Base-by-base conservation (phyloP, 2,797 vertebrate species). In the Alcedo quadribrachys region DNA sequence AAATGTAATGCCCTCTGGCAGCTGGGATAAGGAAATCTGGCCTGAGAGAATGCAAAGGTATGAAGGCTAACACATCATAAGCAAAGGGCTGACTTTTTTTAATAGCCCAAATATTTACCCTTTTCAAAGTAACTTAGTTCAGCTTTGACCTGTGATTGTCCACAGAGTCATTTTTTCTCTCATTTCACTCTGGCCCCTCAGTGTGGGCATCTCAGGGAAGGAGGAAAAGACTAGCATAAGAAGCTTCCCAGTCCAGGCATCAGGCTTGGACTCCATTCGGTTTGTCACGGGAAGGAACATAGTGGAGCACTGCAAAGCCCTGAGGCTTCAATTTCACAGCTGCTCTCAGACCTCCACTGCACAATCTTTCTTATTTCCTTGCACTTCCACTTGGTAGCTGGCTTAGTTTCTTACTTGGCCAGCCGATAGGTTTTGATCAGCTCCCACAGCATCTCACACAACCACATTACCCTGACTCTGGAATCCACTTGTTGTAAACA, bases 61-160 rank as follows among this genome's bases (percentile, higher is more conserved):
- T 63, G 75, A 50, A 73, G 48, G 35, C 17, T 24, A 61, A 42
- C 11, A 24, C 21, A 6, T 46, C n/a, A 24, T 18, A 73, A 76
- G 63, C 63, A 51, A 70, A 74, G 20, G 50, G 24, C 17, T 79
- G 78, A 86, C 48, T 45, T 88, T 21, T 93, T 62, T 25, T 58
- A 40, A 27, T 7, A 88, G 71, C 15, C 57, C 43, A 74, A 51
- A 84, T 58, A 87, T 53, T 73, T 83, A 48, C 21, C 15, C 28
- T 68, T 67, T 76, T 51, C 8, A 16, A 79, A 85, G 67, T 32
- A 37, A 84, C 87, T 74, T 6, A 43, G 74, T n/a, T 42, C 37
- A 65, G 50, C 37, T 63, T 20, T 57, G 87, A 70, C 84, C 67
- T 8, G 27, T 54, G 43, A 63, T 86, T 12, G 10, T 84, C 16